phyloP scores from a whole-genome alignment of 1,140 invertebrate genomes.

The Holotrichia oblita region DNA sequence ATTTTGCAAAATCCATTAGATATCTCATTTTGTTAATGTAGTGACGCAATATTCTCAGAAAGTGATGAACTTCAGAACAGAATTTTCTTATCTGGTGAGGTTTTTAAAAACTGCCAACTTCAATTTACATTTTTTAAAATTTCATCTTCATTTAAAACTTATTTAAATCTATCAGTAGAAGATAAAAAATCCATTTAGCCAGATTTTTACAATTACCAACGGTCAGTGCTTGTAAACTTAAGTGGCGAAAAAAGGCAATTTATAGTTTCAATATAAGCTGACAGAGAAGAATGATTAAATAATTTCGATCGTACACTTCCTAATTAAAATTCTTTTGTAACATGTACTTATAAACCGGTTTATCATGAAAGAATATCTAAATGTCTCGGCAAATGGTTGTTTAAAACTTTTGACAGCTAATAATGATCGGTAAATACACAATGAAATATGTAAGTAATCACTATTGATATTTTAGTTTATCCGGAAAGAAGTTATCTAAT shows the following conservation, averaged over 20 bases:
- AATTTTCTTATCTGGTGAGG: no score
- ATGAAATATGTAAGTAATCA: not conserved
- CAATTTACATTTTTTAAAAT: no score
- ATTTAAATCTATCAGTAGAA: no score
- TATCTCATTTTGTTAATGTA: no score
- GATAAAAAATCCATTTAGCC: no score
- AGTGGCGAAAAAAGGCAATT: not conserved
- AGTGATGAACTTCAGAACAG: no score
- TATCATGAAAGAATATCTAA: not conserved
- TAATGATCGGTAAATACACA: not conserved
- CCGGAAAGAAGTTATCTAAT: not conserved
- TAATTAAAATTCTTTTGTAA: slow-evolving; percentile 10
- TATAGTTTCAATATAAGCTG: not conserved
- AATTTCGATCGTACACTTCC: not conserved
- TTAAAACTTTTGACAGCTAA: not conserved
- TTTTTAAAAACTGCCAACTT: no score
- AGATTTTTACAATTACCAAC: not conserved
- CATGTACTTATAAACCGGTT: not conserved
- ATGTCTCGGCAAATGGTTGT: not conserved
- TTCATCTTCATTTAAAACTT: no score
- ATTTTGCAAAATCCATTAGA: no score
- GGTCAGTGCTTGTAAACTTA: not conserved
- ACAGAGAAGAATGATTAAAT: not conserved
- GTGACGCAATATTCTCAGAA: no score
- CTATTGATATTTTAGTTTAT: not conserved